Percentiles rank a stretch among this genome's conserved stretches.
Evolutionary conservation across 2,888 invertebrate genomes (phyloP).

Genomic region (Peribatodes rhomboidaria): DNA sequence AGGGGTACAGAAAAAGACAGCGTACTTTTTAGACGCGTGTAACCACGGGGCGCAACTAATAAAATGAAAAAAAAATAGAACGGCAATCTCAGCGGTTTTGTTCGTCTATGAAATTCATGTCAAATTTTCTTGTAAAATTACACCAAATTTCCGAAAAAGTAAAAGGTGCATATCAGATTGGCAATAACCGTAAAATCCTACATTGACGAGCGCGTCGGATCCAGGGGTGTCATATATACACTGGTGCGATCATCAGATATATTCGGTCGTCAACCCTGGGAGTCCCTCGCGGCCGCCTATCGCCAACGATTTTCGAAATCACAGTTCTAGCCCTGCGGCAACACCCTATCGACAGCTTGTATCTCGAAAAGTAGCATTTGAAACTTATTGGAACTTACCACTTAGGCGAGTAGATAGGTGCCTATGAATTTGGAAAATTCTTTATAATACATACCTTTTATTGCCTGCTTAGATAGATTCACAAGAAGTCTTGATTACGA

Average conservation of each 20-base stretch:
- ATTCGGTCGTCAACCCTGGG: conserved; percentile 58
- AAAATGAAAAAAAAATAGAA: not conserved
- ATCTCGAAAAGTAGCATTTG: conserved; percentile 29
- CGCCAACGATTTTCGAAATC: conserved; percentile 46
- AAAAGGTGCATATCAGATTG: conserved; percentile 35
- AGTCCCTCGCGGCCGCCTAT: conserved; percentile 54
- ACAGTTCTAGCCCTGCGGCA: conserved; percentile 48
- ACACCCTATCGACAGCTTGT: conserved; percentile 49
- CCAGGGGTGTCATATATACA: conserved; percentile 40
- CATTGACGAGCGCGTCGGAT: conserved; percentile 34
- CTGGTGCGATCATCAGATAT: conserved; percentile 53
- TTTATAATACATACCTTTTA: not conserved
- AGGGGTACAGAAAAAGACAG: too few relatives aligned
- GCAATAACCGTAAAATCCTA: conserved; percentile 34
- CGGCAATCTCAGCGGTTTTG: not conserved
- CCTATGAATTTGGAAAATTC: not conserved
- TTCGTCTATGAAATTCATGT: not conserved
- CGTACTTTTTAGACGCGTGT: too few relatives aligned
- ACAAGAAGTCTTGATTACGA: too few relatives aligned
- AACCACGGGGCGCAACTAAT: too few relatives aligned
- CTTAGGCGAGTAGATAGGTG: conserved; percentile 9
- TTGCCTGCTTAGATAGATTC: not conserved
- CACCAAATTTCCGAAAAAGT: conserved; percentile 20
- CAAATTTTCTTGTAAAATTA: conserved; percentile 28
- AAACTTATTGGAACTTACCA: conserved; percentile 33